These are phyloP conservation scores for Tenualosa ilisha DNA, from an alignment of 2,797 vertebrate genomes.

Conservation along the genomic window DNA sequence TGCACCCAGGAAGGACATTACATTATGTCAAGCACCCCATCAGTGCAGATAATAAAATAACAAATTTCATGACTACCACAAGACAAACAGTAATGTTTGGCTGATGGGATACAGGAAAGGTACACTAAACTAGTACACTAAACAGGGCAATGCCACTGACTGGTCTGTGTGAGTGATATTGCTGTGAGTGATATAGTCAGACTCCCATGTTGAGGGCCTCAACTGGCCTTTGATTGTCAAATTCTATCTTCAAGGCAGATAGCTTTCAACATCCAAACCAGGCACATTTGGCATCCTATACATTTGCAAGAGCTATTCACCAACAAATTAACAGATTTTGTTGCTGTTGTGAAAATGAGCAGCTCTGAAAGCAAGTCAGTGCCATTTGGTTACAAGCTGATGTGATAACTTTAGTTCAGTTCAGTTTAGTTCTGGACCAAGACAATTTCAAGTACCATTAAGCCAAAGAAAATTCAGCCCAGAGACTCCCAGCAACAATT, in stretches of 20 bases:
- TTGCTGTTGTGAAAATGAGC: neutral
- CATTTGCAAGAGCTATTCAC: neutral
- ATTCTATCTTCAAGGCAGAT: neutral
- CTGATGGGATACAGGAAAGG: neutral
- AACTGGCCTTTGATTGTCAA: neutral
- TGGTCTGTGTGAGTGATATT: neutral
- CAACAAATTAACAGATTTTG: neutral
- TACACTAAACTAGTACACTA: neutral
- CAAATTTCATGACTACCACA: neutral
- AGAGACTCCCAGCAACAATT: neutral
- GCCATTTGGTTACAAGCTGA: no score
- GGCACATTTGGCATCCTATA: neutral
- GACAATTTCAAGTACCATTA: neutral
- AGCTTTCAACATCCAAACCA: neutral
- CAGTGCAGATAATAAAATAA: neutral
- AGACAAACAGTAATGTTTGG: neutral
- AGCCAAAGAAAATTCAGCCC: neutral
- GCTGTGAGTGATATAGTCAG: neutral
- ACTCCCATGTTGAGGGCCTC: no score
- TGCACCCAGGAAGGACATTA: neutral
- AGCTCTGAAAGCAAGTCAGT: no score
- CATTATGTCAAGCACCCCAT: neutral
- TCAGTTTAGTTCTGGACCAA: neutral
- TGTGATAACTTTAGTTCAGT: neutral
- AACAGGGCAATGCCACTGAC: neutral